Evolutionary conservation across 2,888 invertebrate species (phyloP), one percentile per base, ranked within the genome.

Genomic region (Plebejus anna): DNA sequence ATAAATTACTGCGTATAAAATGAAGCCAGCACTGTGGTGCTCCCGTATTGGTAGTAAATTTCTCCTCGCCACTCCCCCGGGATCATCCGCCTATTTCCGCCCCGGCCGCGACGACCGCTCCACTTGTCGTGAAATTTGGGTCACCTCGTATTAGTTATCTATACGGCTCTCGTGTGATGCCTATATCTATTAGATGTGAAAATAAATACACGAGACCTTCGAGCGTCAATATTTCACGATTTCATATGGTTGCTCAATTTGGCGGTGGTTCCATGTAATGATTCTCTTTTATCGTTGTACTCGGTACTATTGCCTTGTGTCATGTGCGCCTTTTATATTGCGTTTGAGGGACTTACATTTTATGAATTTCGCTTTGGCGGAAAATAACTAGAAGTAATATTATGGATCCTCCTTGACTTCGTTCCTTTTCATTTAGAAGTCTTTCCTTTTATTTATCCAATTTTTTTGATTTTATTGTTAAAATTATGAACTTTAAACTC

Each of bases 111-210:
- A 82, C 82, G 80, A 81, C 82, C 85, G 84, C 84, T 86, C 84
- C 84, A 85, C 86, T 87, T 87, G 88, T 89, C 87, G 82, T 82
- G 82, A 86, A 87, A 91, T 90, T 89, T 90, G 87, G 91, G 91
- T 91, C 91, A 91, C 86, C 82, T 83, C 83, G 83, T 88, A 89
- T 90, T 88, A 88, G 86, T 86, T 89, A 87, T 84, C 85, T 83
- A 82, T 84, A 83, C 84, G 84, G 87, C 86, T 88, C 87, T 85
- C 84, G 83, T 84, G 83, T 87, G 87, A 86, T 87, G 82, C 81
- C 80, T 51, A 73, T 51, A 72, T 51, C 72, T 73, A 55, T 73
- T 51, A 55, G 16, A 73, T 28, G 11, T 79, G 80, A 83, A 84
- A 84, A 84, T 79, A 85, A 81, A 81, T 79, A 83, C 80, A 82